These are phyloP conservation scores for Sinocyclocheilus grahami DNA, from an alignment of 2,113 vertebrate species.

Conservation along the genomic window DNA sequence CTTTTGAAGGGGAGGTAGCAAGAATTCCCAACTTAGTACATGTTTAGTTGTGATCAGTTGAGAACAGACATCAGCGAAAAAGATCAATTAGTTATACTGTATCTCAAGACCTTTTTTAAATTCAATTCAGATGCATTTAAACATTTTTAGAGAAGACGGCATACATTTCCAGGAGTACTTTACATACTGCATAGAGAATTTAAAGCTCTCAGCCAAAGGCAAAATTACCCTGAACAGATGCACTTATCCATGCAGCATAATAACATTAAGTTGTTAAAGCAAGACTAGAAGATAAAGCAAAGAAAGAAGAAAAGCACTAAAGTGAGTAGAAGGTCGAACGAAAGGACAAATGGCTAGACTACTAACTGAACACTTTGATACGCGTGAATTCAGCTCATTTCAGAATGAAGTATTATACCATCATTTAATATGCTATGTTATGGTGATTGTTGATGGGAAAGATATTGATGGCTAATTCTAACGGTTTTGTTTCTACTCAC, in stretches of 20 bases:
- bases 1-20: neutral
- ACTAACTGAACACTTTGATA: neutral
- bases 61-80: neutral
- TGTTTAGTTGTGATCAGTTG: neutral
- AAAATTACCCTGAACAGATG: neutral
- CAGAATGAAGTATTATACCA: neutral
- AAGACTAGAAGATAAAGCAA: neutral
- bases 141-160: neutral
- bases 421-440: neutral
- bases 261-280: neutral
- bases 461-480: neutral
- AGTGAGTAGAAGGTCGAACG: conserved; percentile 15
- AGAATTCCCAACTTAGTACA: neutral
- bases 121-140: neutral
- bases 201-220: neutral
- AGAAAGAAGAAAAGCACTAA: neutral
- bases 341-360: conserved; percentile 15
- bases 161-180: neutral
- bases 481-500: conserved; percentile 48
- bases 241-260: neutral
- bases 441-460: conserved; percentile 9
- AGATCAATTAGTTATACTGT: neutral
- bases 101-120: neutral
- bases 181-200: neutral
- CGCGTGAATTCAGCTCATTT: neutral